Evolutionary conservation across 2,888 invertebrate genomes (phyloP), one percentile per base, ranked within the genome.

Genomic region (Andricus quercusramuli): DNA sequence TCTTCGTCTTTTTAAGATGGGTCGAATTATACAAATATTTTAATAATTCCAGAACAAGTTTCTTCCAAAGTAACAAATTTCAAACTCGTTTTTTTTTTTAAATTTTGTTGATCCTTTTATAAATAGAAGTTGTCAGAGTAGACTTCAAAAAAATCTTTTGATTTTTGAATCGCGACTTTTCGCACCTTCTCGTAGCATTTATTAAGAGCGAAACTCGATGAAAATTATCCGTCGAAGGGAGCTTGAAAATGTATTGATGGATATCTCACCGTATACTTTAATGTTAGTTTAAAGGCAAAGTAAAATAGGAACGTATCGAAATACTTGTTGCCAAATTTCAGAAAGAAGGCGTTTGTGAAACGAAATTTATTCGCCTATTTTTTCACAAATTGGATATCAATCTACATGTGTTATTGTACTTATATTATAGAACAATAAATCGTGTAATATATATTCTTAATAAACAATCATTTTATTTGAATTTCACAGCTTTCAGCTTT

Each of bases 351-450:
- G n/a, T 56, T n/a, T 56, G n/a, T 56, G 56, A 37, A 65, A 20
- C 5, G 62, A 29, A 41, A 32, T 67, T 22, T 56, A 51, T 65
- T 64, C 41, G 51, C 67, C 59, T 13, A 17, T 47, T 20, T 64
- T 64, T 65, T 59, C 74, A 67, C 44, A 67, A 81, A 74, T 77
- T 82, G 64, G 77, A 74, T 68, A 77, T 64, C 56, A 78, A 64
- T 62, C 37, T 68, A 51, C 59, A 59, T 37, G n/a, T 74, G n/a
- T 74, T 74, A 59, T 74, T 74, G 74, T 74, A 74, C 74, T 56
- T 74, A 51, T 70, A 47, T 29, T 29, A n/a, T 74, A 74, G 37
- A 74, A 74, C 74, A 74, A 74, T 74, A 74, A 74, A 59, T 74
- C 56, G 51, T 59, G 32, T 56, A 56, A 74, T 74, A 74, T 74